Conservation (phyloP, 2,113 vertebrate genomes). For the Sorex araneus region DNA sequence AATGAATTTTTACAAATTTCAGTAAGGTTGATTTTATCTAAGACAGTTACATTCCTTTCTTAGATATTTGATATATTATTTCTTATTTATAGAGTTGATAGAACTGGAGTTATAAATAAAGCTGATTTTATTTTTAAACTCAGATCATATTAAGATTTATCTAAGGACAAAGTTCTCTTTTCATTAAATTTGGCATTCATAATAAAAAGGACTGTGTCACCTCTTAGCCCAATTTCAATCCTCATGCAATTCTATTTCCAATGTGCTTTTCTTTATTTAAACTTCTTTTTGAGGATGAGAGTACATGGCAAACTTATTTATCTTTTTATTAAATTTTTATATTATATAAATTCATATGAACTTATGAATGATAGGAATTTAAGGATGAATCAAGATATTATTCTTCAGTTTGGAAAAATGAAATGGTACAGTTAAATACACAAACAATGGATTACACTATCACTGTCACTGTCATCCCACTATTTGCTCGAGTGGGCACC, state of each 20-base stretch:
- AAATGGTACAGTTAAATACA: no score
- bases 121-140: constrained; percentile 61
- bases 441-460: no score
- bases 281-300: constrained; percentile 29
- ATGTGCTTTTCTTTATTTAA: neutral
- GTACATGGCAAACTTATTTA: constrained; percentile 22
- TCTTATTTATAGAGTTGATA: constrained; percentile 13
- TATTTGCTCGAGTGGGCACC: no score
- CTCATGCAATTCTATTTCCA: neutral
- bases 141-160: neutral
- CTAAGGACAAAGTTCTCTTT: constrained; percentile 34
- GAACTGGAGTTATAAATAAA: constrained; percentile 49
- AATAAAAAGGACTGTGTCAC: neutral
- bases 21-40: no score
- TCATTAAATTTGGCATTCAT: constrained; percentile 22
- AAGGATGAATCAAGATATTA: neutral
- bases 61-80: constrained; percentile 45
- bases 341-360: neutral
- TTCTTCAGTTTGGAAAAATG: no score
- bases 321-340: constrained; percentile 38
- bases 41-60: constrained; percentile 38
- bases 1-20: constrained; percentile 22
- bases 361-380: constrained; percentile 17
- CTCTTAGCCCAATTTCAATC: constrained; percentile 48
- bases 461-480: no score